Percentiles rank a stretch among this genome's conserved stretches.
Conservation (phyloP, 2,888 invertebrate genomes). For the Anthoptus insignis region DNA sequence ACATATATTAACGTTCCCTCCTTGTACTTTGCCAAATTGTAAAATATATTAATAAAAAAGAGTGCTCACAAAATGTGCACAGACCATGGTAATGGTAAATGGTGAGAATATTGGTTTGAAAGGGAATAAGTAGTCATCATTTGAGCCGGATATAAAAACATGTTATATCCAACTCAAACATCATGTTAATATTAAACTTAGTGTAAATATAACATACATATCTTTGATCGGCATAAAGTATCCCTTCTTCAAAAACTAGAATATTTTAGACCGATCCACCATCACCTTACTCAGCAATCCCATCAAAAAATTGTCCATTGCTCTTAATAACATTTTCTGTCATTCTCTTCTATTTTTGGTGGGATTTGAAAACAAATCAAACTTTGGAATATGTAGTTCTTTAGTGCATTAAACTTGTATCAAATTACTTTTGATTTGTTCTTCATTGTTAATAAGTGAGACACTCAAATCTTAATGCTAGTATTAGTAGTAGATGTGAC, state of each 20-base stretch:
- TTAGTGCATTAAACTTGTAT: background rate
- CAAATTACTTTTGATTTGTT: constrained; percentile 55
- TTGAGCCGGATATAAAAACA: constrained; percentile 48
- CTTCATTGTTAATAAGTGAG: constrained; percentile 61
- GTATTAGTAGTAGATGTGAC: constrained; percentile 50
- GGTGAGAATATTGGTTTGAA: constrained; percentile 43
- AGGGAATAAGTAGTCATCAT: constrained; percentile 45
- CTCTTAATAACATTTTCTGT: background rate
- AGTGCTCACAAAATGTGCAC: constrained; percentile 25
- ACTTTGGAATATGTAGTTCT: constrained; percentile 28
- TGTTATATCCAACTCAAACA: constrained; percentile 58
- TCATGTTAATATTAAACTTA: constrained; percentile 62
- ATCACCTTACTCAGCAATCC: constrained; percentile 69
- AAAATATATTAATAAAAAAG: background rate
- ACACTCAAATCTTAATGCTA: constrained; percentile 68
- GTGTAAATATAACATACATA: constrained; percentile 68
- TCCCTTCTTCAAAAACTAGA: background rate
- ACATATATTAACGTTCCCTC: too few species aligned
- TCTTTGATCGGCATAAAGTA: constrained; percentile 60
- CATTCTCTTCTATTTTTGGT: constrained; percentile 45
- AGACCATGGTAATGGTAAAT: constrained; percentile 12
- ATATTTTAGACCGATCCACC: constrained; percentile 62
- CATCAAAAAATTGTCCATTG: constrained; percentile 53
- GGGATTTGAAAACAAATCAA: constrained; percentile 46
- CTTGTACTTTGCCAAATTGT: too few species aligned